phyloP scores from a whole-genome alignment of 2,888 invertebrate genomes.

The Arctia plantaginis region DNA sequence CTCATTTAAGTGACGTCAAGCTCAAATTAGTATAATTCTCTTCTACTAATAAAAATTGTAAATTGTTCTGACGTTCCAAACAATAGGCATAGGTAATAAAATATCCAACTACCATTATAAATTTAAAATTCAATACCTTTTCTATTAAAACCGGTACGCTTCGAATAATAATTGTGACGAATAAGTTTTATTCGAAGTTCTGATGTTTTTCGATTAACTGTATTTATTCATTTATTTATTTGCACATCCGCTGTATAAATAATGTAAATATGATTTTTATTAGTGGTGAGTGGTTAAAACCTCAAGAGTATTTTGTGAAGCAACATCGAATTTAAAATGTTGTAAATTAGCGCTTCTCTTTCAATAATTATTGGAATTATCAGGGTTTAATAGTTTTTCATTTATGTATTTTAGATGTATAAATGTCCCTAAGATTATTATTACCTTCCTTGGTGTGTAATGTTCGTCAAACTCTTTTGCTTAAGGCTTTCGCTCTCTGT shows the following conservation, averaged over 20 bases:
- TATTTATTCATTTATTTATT: conserved; percentile 24
- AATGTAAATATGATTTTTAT: conserved; percentile 60
- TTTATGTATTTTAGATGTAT: conserved; percentile 74
- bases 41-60: conserved; percentile 65
- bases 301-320: conserved; percentile 71
- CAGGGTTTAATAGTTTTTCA: conserved; percentile 82
- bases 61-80: conserved; percentile 36
- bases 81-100: conserved; percentile 38
- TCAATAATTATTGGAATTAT: conserved; percentile 84
- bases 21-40: conserved; percentile 78
- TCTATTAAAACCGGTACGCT: conserved; percentile 21
- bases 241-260: conserved; percentile 48
- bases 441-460: conserved; percentile 62
- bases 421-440: conserved; percentile 62
- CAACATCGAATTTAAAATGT: conserved; percentile 85
- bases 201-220: conserved; percentile 15
- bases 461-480: conserved; percentile 72
- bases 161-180: conserved; percentile 31
- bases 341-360: conserved; percentile 80
- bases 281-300: conserved; percentile 63
- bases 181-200: conserved; percentile 36
- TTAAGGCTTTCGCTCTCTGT: conserved; percentile 73
- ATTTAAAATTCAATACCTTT: conserved; percentile 23
- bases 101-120: conserved; percentile 31
- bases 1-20: conserved; percentile 68